Base-by-base conservation (phyloP, 2,797 vertebrate species). In the Hippocampus kuda region DNA sequence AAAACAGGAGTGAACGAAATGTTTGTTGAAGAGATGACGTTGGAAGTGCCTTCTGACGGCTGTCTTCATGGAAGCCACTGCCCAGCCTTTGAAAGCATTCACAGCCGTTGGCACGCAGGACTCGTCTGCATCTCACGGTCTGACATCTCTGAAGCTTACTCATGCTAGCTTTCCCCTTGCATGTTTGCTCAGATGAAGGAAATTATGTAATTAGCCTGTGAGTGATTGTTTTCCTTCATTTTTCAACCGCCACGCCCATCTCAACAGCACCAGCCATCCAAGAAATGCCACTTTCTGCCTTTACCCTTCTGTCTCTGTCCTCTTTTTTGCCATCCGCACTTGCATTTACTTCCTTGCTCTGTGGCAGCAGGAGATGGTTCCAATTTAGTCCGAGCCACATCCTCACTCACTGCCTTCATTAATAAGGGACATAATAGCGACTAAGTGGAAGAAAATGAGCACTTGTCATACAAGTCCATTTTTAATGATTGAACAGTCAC, bases 141-240 rank as follows among this genome's bases (percentile, higher is more conserved):
- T 77, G 81, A 83, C 84, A 91, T 88, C 85, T 86, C 84, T 80
- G 82, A 87, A 87, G 83, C 81, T 90, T 86, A 90, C 89, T 86
- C 84, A 84, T 83, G 80, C 91, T 92, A 91, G 90, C 85, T 79
- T 93, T 93, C 90, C 87, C 86, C 87, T 84, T 82, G 86, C 88
- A 70, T 94, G 90, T 94, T 97, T 94, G 92, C 86, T 94, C 93
- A 94, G 93, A 94, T 94, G 92, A 92, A 94, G 91, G 93, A 96
- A 94, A 94, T 95, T 93, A 94, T 93, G 91, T 93, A 95, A 95
- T 98, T 97, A 94, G 91, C 90, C 92, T 88, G 80, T 89, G 88
- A 86, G 78, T 83, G 83, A 86, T 89, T 88, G 85, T 88, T 89
- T 89, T 89, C 80, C 76, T 88, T 89, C 72, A 68, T 79, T 79